Base-by-base conservation (phyloP, 2,888 invertebrate species). In the Myopa tessellatipennis region DNA sequence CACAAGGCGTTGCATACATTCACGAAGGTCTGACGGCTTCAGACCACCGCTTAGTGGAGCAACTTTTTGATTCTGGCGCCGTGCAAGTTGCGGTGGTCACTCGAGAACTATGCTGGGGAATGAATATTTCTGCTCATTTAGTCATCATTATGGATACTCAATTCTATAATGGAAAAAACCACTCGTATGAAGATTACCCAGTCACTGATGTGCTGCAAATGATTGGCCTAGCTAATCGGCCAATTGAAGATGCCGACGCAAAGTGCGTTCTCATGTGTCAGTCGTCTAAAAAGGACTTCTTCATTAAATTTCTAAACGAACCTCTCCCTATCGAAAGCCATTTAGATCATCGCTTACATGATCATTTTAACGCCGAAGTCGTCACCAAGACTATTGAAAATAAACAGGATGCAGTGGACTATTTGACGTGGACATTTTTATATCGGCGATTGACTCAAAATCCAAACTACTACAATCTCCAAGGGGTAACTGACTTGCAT, bases 351-450 rank as follows among this genome's bases (percentile, higher is more conserved):
- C 93, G 97, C 80, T 92, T 99, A 4, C 99, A 99, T 89, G 99
- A 99, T 90, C 99, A 99, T 90, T 98, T 99, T 89, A 99, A 99
- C 90, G 99, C 99, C 0, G 99, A 99, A 90, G 98, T 99, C 77
- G 99, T 99, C 0, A 99, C 99, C 0, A 99, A 99, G 90, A 99
- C 99, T 0, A 98, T 99, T 83, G 99, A 99, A 90, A 99, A 99
- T 91, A 99, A 99, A 87, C 99, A 99, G 88, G 99, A 99, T 87
- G 99, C 99, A 0, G 99, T 99, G 0, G 99, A 99, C 91, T 99
- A 99, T 86, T 91, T 99, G 34, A 99, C 99, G 0, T 99, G 99
- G 99, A 99, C 99, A 0, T 98, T 99, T 91, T 91, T 99, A 14
- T 99, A 99, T 88, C 91, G 99, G 4, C 91, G 99, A 70, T 92